Base-by-base conservation (phyloP, 2,888 invertebrate species). In the Tetramorium bicarinatum region DNA sequence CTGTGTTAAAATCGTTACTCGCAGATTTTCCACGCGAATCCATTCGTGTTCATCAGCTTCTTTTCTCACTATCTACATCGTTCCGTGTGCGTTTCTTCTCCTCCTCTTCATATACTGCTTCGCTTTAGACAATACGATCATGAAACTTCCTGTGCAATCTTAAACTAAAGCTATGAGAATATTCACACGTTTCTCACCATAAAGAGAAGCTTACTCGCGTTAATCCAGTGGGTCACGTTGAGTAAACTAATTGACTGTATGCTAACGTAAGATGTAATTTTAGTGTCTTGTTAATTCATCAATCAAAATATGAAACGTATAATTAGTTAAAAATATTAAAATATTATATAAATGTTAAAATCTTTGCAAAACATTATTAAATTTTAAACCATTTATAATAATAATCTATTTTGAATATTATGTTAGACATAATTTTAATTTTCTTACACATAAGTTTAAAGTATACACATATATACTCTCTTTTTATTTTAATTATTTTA, bases 101-200 rank as follows among this genome's bases (percentile, higher is more conserved):
- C 44, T 62, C n/a, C 54, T 47, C 41, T 64, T 21, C 21, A n/a
- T 38, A 67, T 71, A 81, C 64, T 75, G 74, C 79, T 83, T 85
- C 81, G 69, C 66, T 47, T 75, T 62, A 85, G 69, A 90, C 85
- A 87, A 88, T 84, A 71, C 69, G 84, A 86, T 87, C 87, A 71
- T 85, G 83, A 89, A 85, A 80, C 76, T 81, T 84, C 83, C 85
- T 81, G 83, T 80, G 87, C 71, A 80, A 88, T 80, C 76, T 71
- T 71, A 77, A 62, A 81, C 75, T 77, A 76, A 82, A 75, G 84
- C 75, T 86, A 83, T 88, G 90, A 74, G 91, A 91, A 89, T 76
- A 72, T 91, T 89, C 90, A 74, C 90, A 91, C 89, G 87, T 87
- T 91, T 87, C 83, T 83, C 76, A 85, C 54, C 75, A 79, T 82